These are phyloP conservation scores for Eupithecia centaureata DNA, from an alignment of 2,888 invertebrate species.

Conservation along the genomic window DNA sequence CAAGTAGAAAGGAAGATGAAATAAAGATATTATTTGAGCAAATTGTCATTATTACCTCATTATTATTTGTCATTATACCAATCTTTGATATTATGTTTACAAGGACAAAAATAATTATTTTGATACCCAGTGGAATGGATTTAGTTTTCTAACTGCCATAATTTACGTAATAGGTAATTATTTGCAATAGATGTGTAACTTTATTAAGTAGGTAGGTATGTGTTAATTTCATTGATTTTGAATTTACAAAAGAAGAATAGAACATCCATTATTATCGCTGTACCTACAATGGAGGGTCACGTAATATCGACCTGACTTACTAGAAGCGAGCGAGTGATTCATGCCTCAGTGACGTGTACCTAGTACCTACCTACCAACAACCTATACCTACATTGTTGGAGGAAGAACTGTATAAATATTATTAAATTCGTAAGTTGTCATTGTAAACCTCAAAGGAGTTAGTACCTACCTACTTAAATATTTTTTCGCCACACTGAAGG, in stretches of 20 bases:
- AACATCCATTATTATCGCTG: conserved; percentile 18
- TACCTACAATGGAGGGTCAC: conserved; percentile 35
- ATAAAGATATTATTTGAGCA: too few species aligned
- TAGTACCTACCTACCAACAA: too few species aligned
- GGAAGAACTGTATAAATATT: background rate
- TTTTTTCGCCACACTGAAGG: background rate
- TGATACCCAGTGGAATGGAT: too few species aligned
- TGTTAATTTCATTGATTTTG: background rate
- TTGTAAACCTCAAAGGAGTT: background rate
- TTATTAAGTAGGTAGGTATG: too few species aligned
- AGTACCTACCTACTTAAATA: too few species aligned
- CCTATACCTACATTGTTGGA: conserved; percentile 1
- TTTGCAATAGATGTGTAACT: background rate
- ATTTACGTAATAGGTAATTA: too few species aligned
- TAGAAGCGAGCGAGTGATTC: conserved; percentile 37
- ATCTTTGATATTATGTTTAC: too few species aligned
- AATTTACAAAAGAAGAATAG: background rate
- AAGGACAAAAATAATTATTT: too few species aligned
- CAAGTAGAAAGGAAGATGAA: too few species aligned
- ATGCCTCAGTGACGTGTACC: conserved; percentile 27
- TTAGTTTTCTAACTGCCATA: too few species aligned
- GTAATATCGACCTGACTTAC: conserved; percentile 20
- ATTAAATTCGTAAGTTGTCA: background rate
- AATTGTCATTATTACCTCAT: too few species aligned
- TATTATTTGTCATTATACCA: too few species aligned